phyloP scores from a whole-genome alignment of 2,797 vertebrate species.

The Tangara arthus region DNA sequence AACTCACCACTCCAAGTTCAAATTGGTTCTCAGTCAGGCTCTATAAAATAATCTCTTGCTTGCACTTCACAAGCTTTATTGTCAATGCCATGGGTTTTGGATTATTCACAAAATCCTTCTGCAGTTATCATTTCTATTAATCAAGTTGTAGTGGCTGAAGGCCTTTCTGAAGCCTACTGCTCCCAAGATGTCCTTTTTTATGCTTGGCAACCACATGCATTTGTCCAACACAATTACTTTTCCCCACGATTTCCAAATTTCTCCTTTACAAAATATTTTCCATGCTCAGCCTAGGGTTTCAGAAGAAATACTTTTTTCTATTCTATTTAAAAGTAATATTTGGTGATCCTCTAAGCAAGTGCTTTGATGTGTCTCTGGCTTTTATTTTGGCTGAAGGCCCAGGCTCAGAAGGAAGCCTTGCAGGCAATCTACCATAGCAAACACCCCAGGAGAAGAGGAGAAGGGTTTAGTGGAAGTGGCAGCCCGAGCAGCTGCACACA shows the following conservation, averaged over 20 bases:
- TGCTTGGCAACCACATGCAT: neutral
- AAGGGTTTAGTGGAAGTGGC: neutral
- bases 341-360: neutral
- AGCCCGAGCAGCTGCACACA: neutral
- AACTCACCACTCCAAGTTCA: neutral
- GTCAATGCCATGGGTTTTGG: neutral
- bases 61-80: neutral
- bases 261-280: neutral
- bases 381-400: conserved; percentile 31
- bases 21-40: neutral
- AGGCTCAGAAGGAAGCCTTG: neutral
- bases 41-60: neutral
- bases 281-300: neutral
- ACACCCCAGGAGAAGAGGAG: neutral
- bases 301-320: neutral
- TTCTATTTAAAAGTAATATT: neutral
- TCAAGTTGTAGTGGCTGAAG: neutral
- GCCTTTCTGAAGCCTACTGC: neutral
- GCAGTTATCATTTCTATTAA: neutral
- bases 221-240: neutral
- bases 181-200: neutral
- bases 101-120: neutral
- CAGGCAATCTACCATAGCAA: neutral
- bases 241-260: neutral
- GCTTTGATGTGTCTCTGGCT: neutral